Evolutionary conservation across 2,113 vertebrate species (phyloP), one percentile per base, ranked within the genome.

Genomic region (Burhinus oedicnemus): DNA sequence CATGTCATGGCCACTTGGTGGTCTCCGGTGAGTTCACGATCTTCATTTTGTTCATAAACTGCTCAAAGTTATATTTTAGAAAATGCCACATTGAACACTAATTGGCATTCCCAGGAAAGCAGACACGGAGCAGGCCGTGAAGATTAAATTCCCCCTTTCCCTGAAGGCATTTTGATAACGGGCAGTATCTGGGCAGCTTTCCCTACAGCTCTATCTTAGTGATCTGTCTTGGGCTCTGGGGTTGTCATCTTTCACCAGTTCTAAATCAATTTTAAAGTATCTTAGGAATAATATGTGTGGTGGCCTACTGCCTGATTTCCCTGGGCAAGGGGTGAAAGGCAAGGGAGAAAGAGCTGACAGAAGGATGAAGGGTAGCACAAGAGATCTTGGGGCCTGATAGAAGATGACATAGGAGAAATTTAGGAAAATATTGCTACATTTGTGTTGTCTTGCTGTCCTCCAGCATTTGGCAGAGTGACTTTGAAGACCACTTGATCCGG

Each of bases 161-260:
- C 74, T 57, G 77, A 87, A 89, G 57, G 76, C 65, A 52, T 76
- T 86, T 89, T 76, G 64, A 9, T 81, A 57, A 55, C 1, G 44
- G 88, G 52, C 52, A 84, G 76, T 25, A 38, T n/a, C 66, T 92
- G 83, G 69, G 89, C 87, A 92, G 21, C 44, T 87, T 95, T 87
- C 81, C 89, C 55, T 82, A 6, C 30, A 90, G 72, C 51, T 88
- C 40, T 34, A 7, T 38, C 68, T 55, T 23, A 65, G 57, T 11
- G 38, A 58, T 47, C 54, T 83, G 25, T 42, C 40, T 45, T 4
- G 1, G 34, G 25, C 51, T 82, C 36, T 36, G 27, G 25, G 15
- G 13, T 57, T 71, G 71, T 61, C 47, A 55, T 55, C 76, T 93
- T 52, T 76, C 72, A 89, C 30, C 69, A 54, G 57, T 27, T 44